phyloP scores from a whole-genome alignment of 2,797 vertebrate genomes.

The Oreonectes daqikongensis region DNA sequence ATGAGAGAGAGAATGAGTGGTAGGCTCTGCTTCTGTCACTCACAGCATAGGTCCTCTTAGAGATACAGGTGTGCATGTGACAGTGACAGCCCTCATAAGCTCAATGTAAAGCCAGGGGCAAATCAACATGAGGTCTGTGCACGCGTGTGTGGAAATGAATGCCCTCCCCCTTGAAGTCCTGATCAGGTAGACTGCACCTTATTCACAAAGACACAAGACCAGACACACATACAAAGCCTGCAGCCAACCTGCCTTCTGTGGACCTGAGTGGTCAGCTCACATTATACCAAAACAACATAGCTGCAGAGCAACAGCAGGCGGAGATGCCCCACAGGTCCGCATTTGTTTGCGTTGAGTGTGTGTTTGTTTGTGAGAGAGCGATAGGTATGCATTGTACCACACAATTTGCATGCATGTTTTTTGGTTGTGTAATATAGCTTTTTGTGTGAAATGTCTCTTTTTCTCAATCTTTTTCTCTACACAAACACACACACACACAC shows the following conservation, averaged over 20 bases:
- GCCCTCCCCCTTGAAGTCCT: conserved; percentile 46
- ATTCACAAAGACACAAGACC: conserved; percentile 51
- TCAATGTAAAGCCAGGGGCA: conserved; percentile 40
- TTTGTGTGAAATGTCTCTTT: conserved; percentile 38
- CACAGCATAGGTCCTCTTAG: conserved; percentile 40
- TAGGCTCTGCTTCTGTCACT: conserved; percentile 72
- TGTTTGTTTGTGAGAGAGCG: conserved; percentile 38
- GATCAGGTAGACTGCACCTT: conserved; percentile 57
- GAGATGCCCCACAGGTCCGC: conserved; percentile 48
- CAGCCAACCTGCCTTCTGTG: conserved; percentile 41
- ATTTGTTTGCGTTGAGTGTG: conserved; percentile 43
- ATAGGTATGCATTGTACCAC: conserved; percentile 11
- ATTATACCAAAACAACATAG: conserved; percentile 59
- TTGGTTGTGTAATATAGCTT: conserved; percentile 30
- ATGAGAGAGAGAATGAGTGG: conserved; percentile 56
- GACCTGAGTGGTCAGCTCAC: conserved; percentile 57
- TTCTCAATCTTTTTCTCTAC: conserved; percentile 20
- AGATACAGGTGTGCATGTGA: conserved; percentile 40
- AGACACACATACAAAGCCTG: conserved; percentile 43
- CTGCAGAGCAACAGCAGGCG: conserved; percentile 48
- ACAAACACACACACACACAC: conserved; percentile 15
- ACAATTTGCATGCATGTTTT: conserved; percentile 10
- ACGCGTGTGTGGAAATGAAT: conserved; percentile 42
- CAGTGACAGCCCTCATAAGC: conserved; percentile 40
- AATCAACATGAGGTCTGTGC: conserved; percentile 30